Percentiles rank a stretch among this genome's conserved stretches.
Conservation (phyloP, 2,797 vertebrate species). For the Diplodus sargus region DNA sequence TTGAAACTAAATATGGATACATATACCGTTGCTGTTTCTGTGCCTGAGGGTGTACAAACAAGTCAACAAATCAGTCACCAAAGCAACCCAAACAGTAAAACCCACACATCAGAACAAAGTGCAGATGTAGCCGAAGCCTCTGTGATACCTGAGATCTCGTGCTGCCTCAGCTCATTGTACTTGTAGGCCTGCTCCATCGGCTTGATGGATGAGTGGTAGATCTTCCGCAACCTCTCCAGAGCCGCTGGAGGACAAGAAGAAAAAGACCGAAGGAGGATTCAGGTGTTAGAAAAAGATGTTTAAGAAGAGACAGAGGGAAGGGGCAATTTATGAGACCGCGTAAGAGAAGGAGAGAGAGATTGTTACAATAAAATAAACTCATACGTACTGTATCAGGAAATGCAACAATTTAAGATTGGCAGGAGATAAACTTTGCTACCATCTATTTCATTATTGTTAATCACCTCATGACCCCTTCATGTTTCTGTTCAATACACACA, state of each 20-base stretch:
- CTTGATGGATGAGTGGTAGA: slow-evolving; percentile 96
- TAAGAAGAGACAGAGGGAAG: background rate
- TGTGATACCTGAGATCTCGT: slow-evolving; percentile 95
- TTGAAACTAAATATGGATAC: background rate
- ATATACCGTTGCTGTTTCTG: background rate
- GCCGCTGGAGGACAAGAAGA: slow-evolving; percentile 80
- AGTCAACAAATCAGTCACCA: slow-evolving; percentile 54
- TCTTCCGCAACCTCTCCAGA: slow-evolving; percentile 92
- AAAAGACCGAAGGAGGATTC: background rate
- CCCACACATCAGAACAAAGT: slow-evolving; percentile 50
- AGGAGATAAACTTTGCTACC: background rate
- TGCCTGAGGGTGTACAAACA: slow-evolving; percentile 29
- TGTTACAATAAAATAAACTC: no score
- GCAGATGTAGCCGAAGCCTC: background rate
- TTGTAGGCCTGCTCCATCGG: slow-evolving; percentile 98
- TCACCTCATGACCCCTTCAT: background rate
- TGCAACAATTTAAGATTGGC: background rate
- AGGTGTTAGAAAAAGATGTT: background rate
- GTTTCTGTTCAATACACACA: no score
- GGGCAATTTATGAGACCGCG: background rate
- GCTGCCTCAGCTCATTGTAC: slow-evolving; percentile 97
- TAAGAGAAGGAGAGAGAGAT: background rate
- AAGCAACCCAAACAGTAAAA: slow-evolving; percentile 62
- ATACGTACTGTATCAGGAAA: no score
- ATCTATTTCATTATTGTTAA: background rate